A percentile compares a stretch with the other conserved stretches of the same genome.
These are phyloP conservation scores for Argopecten irradians DNA, from an alignment of 1,140 invertebrate species.

Conservation along the genomic window DNA sequence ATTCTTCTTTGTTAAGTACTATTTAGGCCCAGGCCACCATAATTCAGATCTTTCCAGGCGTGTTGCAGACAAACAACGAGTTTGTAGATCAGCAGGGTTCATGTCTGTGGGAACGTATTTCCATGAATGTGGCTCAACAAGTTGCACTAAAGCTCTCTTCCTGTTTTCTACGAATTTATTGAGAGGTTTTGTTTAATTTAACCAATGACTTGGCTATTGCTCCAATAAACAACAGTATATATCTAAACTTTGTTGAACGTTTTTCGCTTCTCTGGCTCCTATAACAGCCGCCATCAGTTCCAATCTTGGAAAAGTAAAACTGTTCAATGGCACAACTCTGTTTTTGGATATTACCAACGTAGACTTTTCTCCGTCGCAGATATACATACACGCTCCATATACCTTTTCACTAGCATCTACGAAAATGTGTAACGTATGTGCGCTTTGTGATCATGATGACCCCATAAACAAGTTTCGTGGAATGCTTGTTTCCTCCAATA, in stretches of 20 bases:
- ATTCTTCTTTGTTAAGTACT: too few species aligned
- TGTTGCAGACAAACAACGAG: background rate
- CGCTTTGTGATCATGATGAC: background rate
- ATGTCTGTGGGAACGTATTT: background rate
- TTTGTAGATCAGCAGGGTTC: background rate
- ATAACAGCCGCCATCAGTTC: too few species aligned
- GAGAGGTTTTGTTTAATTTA: too few species aligned
- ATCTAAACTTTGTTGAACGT: too few species aligned
- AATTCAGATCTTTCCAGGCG: background rate
- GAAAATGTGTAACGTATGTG: background rate
- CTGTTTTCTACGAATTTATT: constrained; percentile 16
- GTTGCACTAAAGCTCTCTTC: background rate
- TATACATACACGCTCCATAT: background rate
- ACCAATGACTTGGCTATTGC: too few species aligned
- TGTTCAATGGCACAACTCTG: too few species aligned
- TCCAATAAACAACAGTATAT: too few species aligned
- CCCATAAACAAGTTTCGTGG: too few species aligned
- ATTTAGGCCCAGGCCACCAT: background rate
- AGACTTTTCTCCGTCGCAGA: background rate
- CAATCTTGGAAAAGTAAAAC: too few species aligned
- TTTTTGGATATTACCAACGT: too few species aligned
- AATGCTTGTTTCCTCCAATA: too few species aligned
- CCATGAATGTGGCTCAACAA: background rate
- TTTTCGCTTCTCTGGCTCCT: too few species aligned
- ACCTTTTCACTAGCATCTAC: background rate